phyloP scores from a whole-genome alignment of 35 echinoderm and acorn worm genomes.

The Heliocidaris erythrogramma region DNA sequence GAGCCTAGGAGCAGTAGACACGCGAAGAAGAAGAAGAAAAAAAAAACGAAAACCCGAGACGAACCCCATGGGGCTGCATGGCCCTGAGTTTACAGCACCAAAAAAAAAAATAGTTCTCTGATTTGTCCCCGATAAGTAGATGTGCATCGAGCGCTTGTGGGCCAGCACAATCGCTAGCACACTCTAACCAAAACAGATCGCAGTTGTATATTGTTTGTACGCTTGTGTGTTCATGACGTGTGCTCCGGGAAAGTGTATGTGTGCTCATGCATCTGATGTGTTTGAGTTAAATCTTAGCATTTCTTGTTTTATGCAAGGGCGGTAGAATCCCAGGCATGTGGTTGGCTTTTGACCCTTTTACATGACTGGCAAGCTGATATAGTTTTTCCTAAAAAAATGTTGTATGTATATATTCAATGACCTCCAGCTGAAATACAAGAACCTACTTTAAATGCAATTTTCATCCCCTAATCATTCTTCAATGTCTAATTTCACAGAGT shows the following conservation, averaged over 20 bases:
- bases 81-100: not conserved
- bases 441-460: no score
- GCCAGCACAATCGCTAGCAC: not conserved
- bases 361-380: not conserved
- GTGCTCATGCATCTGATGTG: not conserved
- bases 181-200: not conserved
- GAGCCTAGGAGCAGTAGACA: not conserved
- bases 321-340: not conserved
- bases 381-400: not conserved
- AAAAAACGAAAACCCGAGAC: not conserved
- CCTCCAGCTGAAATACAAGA: no score
- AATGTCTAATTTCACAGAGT: no score
- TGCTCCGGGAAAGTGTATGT: not conserved
- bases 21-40: not conserved
- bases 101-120: not conserved
- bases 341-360: not conserved
- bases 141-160: not conserved
- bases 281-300: not conserved
- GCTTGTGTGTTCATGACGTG: conserved; percentile 3
- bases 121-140: conserved; percentile 1
- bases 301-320: not conserved
- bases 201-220: not conserved
- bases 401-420: not conserved
- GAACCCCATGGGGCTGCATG: not conserved
- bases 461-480: no score